These are phyloP conservation scores for Hemicordylus capensis DNA, from an alignment of 2,113 vertebrate genomes.

Conservation along the genomic window DNA sequence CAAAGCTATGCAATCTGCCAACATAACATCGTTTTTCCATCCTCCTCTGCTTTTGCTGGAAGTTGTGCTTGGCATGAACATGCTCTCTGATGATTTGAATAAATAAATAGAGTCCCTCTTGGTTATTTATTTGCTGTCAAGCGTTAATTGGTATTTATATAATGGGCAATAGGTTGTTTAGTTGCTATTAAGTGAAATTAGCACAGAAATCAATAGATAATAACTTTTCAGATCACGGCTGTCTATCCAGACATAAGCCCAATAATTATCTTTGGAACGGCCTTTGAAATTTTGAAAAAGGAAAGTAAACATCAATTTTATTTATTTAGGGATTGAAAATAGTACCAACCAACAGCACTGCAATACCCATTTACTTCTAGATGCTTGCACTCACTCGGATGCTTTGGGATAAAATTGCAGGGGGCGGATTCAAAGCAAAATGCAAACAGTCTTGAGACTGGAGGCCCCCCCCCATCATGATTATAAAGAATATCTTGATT, in stretches of 20 bases:
- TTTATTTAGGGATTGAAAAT: not conserved
- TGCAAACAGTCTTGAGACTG: not conserved
- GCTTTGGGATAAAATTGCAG: not conserved
- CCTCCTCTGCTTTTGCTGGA: constrained; percentile 55
- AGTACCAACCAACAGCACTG: not conserved
- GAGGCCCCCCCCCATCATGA: not conserved
- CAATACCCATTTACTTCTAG: not conserved
- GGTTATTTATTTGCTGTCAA: constrained; percentile 70
- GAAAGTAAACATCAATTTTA: constrained; percentile 11
- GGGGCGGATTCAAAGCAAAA: not conserved
- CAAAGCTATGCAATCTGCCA: constrained; percentile 39
- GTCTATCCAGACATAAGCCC: constrained; percentile 63
- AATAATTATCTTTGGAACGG: constrained; percentile 66
- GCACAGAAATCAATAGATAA: constrained; percentile 53
- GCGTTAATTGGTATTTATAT: constrained; percentile 72
- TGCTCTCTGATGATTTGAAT: constrained; percentile 57
- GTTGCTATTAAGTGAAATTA: constrained; percentile 61
- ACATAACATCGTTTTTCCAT: constrained; percentile 49
- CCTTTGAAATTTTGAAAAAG: constrained; percentile 60
- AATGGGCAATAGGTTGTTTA: constrained; percentile 67
- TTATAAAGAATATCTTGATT: not conserved
- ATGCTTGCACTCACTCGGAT: not conserved
- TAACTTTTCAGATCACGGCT: constrained; percentile 26
- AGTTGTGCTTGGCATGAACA: constrained; percentile 66
- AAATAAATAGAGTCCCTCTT: constrained; percentile 71